Conservation (phyloP, 2,113 vertebrate species). For the Sminthopsis crassicaudata region DNA sequence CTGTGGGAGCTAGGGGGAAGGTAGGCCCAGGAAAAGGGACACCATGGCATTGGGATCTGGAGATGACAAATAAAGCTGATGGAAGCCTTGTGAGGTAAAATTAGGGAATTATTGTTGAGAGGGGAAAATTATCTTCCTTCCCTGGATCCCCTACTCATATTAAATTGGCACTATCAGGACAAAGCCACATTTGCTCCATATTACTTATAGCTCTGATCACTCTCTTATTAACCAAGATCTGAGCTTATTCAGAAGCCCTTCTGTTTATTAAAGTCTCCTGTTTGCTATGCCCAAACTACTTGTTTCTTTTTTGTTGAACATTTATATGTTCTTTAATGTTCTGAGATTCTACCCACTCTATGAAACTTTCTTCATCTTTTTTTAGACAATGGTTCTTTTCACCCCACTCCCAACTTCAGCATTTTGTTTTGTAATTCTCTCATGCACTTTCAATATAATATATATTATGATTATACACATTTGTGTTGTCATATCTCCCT, state of each 20-base stretch:
- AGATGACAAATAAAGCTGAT: not conserved
- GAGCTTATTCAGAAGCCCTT: not conserved
- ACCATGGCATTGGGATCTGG: not conserved
- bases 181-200: not conserved
- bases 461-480: not conserved
- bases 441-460: not conserved
- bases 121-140: not conserved
- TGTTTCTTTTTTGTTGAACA: not conserved
- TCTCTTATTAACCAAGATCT: not conserved
- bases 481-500: not conserved
- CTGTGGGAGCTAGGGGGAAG: not conserved
- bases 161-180: not conserved
- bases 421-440: not conserved
- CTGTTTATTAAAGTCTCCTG: not conserved
- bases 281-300: not conserved
- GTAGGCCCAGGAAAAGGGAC: not conserved
- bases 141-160: not conserved
- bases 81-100: not conserved
- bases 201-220: not conserved
- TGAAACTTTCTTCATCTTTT: not conserved
- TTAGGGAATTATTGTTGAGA: not conserved
- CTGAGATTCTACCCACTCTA: not conserved
- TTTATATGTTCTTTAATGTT: not conserved
- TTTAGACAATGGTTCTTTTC: not conserved
- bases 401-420: not conserved